Conservation (phyloP, 2,797 vertebrate species). For the Sphaeramia orbicularis region DNA sequence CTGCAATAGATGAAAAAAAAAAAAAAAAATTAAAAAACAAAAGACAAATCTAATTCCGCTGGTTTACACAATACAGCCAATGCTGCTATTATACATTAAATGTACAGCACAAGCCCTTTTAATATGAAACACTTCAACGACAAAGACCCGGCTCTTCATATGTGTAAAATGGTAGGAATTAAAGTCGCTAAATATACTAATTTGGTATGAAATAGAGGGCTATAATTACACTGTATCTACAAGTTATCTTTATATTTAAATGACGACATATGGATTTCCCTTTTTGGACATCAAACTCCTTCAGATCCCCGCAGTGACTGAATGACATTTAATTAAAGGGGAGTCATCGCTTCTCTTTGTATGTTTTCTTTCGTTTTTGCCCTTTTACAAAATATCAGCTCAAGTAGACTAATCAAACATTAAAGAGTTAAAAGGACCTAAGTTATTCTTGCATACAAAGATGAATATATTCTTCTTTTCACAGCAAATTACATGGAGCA, state of each 20-base stretch:
- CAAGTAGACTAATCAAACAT: constrained; percentile 82
- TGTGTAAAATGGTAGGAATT: constrained; percentile 49
- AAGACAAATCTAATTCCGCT: constrained; percentile 22
- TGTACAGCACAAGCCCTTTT: constrained; percentile 40
- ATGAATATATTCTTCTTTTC: constrained; percentile 79
- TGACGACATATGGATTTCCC: constrained; percentile 75
- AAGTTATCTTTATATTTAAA: constrained; percentile 73
- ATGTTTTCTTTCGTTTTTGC: constrained; percentile 68
- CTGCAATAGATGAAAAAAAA: constrained; percentile 10
- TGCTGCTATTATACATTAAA: constrained; percentile 10
- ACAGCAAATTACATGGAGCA: constrained; percentile 77
- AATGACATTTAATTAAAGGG: constrained; percentile 82
- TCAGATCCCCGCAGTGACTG: constrained; percentile 74
- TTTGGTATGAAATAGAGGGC: constrained; percentile 78
- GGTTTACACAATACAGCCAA: constrained; percentile 24
- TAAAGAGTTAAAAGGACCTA: constrained; percentile 77
- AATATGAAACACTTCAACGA: constrained; percentile 57
- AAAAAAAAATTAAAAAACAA: not conserved
- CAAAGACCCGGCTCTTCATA: constrained; percentile 46
- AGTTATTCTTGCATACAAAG: constrained; percentile 73
- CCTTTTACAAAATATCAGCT: constrained; percentile 76
- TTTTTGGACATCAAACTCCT: constrained; percentile 72
- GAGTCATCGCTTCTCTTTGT: constrained; percentile 69
- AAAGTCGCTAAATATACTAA: constrained; percentile 79
- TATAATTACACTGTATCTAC: constrained; percentile 73